Evolutionary conservation across 2,888 invertebrate species (phyloP).

Genomic region (Andrena camellia): DNA sequence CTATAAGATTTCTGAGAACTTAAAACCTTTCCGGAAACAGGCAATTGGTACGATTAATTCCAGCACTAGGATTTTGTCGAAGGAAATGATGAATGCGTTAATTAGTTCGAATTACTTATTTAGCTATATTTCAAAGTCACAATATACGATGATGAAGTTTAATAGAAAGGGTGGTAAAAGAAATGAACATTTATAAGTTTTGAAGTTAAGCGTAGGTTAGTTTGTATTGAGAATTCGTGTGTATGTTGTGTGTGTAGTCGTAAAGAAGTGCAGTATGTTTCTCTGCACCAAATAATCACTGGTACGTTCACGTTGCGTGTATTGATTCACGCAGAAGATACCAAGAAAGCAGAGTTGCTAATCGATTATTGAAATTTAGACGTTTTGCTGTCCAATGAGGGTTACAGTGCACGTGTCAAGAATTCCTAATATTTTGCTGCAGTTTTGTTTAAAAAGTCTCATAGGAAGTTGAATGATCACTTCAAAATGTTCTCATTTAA

Average conservation of each 20-base stretch:
- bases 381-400: conserved; percentile 62
- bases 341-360: conserved; percentile 59
- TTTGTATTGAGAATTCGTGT: conserved; percentile 82
- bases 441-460: conserved; percentile 50
- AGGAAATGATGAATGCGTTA: conserved; percentile 66
- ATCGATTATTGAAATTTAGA: conserved; percentile 50
- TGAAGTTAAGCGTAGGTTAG: conserved; percentile 80
- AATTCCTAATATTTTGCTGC: conserved; percentile 48
- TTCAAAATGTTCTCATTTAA: conserved; percentile 56
- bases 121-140: conserved; percentile 68
- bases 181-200: conserved; percentile 77
- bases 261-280: conserved; percentile 76
- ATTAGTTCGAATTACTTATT: conserved; percentile 71
- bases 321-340: conserved; percentile 66
- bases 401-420: conserved; percentile 65
- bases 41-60: conserved; percentile 77
- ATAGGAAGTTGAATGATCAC: conserved; percentile 44
- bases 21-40: conserved; percentile 65
- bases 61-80: conserved; percentile 68
- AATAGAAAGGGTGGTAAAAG: conserved; percentile 41
- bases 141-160: conserved; percentile 58
- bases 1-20: conserved; percentile 1
- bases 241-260: conserved; percentile 85
- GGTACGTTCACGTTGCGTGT: conserved; percentile 62
- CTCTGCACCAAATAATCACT: conserved; percentile 58